phyloP scores from a whole-genome alignment of 2,797 vertebrate species.

The Propithecus perrieri region DNA sequence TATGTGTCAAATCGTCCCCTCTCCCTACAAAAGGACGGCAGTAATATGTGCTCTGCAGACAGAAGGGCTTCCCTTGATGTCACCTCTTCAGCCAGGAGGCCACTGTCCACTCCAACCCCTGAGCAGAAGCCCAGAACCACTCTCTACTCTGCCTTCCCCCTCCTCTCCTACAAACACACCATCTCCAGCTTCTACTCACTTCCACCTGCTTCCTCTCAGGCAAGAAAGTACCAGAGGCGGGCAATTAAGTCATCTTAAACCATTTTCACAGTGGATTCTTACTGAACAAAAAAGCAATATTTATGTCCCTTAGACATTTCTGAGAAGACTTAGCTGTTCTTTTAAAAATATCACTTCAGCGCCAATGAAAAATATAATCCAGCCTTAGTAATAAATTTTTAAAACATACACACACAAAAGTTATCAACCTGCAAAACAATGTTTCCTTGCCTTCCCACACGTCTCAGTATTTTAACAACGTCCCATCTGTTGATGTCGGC shows the following conservation, averaged over 20 bases:
- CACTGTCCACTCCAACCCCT: neutral
- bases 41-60: rapidly evolving
- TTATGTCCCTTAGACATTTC: slow-evolving; percentile 66
- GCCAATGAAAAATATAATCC: slow-evolving; percentile 65
- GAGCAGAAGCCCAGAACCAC: neutral
- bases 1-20: neutral
- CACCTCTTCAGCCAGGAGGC: neutral
- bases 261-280: slow-evolving; percentile 48
- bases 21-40: neutral
- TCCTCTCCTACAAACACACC: neutral
- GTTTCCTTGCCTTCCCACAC: slow-evolving; percentile 54
- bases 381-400: slow-evolving; percentile 65
- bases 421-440: slow-evolving; percentile 48
- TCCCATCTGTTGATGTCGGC: slow-evolving; percentile 61
- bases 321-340: slow-evolving; percentile 76
- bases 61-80: neutral
- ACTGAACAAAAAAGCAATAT: slow-evolving; percentile 56
- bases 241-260: slow-evolving; percentile 36
- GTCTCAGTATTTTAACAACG: slow-evolving; percentile 1
- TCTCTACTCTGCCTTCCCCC: neutral
- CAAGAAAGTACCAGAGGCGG: neutral
- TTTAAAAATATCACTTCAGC: slow-evolving; percentile 62
- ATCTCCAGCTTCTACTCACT: neutral
- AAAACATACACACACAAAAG: slow-evolving; percentile 47
- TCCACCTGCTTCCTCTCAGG: slow-evolving; percentile 43